Evolutionary conservation across 2,888 invertebrate species (phyloP).

Genomic region (Endotricha flammealis): DNA sequence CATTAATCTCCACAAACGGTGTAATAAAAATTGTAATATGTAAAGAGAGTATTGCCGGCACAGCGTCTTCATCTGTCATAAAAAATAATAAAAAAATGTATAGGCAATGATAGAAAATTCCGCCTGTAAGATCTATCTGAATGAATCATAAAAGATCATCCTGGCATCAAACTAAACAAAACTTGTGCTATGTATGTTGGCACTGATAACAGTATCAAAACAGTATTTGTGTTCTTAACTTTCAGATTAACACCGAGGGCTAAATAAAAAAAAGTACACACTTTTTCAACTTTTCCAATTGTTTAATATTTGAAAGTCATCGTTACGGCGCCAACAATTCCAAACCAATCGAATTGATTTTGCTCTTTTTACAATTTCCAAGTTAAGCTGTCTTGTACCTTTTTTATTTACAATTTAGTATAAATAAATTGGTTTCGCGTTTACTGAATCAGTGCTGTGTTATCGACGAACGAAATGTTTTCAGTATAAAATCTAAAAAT

Average conservation of each 20-base stretch:
- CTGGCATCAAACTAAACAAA: no score
- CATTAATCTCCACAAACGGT: no score
- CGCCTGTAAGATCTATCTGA: no score
- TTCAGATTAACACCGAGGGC: slow-evolving; percentile 8
- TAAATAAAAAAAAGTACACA: slow-evolving; percentile 24
- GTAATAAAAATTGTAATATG: no score
- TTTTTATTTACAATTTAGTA: slow-evolving; percentile 48
- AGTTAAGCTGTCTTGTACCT: slow-evolving; percentile 28
- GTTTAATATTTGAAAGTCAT: slow-evolving; percentile 51
- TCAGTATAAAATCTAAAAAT: slow-evolving; percentile 13
- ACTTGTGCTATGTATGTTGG: no score
- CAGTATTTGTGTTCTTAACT: neutral
- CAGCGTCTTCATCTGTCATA: no score
- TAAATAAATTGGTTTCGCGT: slow-evolving; percentile 54
- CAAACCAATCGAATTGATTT: slow-evolving; percentile 29
- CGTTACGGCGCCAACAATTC: slow-evolving; percentile 47
- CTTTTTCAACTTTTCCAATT: slow-evolving; percentile 46
- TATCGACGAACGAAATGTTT: slow-evolving; percentile 47
- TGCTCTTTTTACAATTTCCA: slow-evolving; percentile 50
- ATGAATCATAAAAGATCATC: no score
- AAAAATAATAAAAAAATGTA: no score
- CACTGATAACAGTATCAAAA: neutral
- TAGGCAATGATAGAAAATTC: no score
- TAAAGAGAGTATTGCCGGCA: no score
- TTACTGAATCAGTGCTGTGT: slow-evolving; percentile 46